Evolutionary conservation across 1,140 invertebrate species (phyloP).

Genomic region (Cardiocondyla obscurior): DNA sequence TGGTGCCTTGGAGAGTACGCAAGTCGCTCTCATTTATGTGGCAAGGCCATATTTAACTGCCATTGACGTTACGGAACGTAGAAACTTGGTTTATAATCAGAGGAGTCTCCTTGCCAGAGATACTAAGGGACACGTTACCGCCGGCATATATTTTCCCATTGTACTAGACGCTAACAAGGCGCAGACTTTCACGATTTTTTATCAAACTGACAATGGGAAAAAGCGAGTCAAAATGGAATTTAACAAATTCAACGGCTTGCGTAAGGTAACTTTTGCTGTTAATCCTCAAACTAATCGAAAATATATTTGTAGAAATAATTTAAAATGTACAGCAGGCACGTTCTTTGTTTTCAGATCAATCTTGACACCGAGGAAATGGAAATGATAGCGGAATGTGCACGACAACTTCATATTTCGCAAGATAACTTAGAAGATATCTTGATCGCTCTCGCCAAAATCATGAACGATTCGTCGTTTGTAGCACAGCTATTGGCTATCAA

Average conservation of each 20-base stretch:
- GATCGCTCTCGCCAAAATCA: slow-evolving; percentile 86
- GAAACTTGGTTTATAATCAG: slow-evolving; percentile 95
- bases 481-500: slow-evolving; percentile 89
- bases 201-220: slow-evolving; percentile 87
- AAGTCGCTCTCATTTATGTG: slow-evolving; percentile 89
- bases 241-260: slow-evolving; percentile 86
- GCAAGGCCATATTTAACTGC: slow-evolving; percentile 91
- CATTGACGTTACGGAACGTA: slow-evolving; percentile 93
- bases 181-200: slow-evolving; percentile 90
- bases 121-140: slow-evolving; percentile 90
- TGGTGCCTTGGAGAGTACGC: slow-evolving; percentile 81
- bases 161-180: slow-evolving; percentile 85
- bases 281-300: slow-evolving; percentile 19
- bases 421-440: slow-evolving; percentile 87
- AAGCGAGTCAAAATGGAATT: slow-evolving; percentile 89
- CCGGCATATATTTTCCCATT: slow-evolving; percentile 93
- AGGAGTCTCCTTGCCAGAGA: slow-evolving; percentile 92
- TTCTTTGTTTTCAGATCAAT: slow-evolving; percentile 83
- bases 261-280: slow-evolving; percentile 83
- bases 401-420: slow-evolving; percentile 87
- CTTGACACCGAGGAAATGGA: slow-evolving; percentile 85
- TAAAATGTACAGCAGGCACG: not conserved
- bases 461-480: slow-evolving; percentile 90
- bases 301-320: not conserved
- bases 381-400: slow-evolving; percentile 87